Percentiles rank a stretch among this genome's conserved stretches.
Evolutionary conservation across 2,888 invertebrate species (phyloP).

Genomic region (Hetaerina titia): DNA sequence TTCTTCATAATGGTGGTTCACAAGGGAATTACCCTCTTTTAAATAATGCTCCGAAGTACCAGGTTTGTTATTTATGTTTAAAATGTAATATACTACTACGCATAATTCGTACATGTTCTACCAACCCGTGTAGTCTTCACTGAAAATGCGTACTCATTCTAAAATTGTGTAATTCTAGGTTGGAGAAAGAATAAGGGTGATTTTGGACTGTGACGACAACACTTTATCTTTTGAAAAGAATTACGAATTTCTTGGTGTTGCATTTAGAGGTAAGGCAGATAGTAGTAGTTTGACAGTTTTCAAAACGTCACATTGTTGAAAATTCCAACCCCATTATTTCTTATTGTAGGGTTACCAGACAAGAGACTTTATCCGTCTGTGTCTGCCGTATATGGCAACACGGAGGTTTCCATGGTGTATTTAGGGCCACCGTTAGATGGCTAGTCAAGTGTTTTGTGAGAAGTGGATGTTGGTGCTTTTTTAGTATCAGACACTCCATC

Average conservation of each 20-base stretch:
- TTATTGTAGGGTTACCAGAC: constrained; percentile 89
- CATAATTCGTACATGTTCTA: not conserved
- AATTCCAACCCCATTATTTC: constrained; percentile 70
- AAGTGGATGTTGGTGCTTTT: constrained; percentile 63
- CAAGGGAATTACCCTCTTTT: constrained; percentile 95
- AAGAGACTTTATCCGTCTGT: constrained; percentile 96
- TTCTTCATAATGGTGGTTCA: constrained; percentile 96
- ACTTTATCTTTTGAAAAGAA: constrained; percentile 98
- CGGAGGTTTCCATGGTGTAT: constrained; percentile 99
- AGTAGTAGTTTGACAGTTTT: constrained; percentile 67
- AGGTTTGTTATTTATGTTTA: constrained; percentile 80
- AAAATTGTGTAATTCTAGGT: constrained; percentile 82
- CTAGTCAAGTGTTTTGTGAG: constrained; percentile 79
- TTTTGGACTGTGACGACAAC: constrained; percentile 98
- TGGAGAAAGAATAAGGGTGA: constrained; percentile 97
- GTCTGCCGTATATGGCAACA: constrained; percentile 99
- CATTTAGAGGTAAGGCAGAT: constrained; percentile 88
- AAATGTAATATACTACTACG: not conserved
- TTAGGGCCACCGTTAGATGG: constrained; percentile 97
- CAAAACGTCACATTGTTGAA: constrained; percentile 40
- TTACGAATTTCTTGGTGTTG: constrained; percentile 98
- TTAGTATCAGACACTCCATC: constrained; percentile 66
- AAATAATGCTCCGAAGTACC: constrained; percentile 98
- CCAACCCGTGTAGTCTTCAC: constrained; percentile 3
- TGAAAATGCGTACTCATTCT: constrained; percentile 60